These are phyloP conservation scores for Diorhabda carinulata DNA, from an alignment of 1,140 invertebrate genomes.

Conservation along the genomic window DNA sequence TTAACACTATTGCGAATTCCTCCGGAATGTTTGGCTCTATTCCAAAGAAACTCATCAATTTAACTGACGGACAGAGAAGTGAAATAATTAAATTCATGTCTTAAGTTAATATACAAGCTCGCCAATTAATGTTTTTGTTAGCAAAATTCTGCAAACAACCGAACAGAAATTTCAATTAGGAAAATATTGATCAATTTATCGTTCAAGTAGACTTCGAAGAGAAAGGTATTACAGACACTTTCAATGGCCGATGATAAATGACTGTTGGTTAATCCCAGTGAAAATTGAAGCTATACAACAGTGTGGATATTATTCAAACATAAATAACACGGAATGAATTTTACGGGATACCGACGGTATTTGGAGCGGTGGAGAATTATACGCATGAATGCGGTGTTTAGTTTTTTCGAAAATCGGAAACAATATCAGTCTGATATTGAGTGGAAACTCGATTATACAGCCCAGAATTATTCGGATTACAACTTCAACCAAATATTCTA, in stretches of 20 bases:
- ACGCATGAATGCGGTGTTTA: no score
- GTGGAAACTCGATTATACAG: no score
- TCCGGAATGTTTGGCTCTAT: no score
- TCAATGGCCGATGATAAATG: background rate
- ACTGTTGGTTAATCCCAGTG: background rate
- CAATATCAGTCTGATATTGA: no score
- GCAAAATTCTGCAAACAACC: background rate
- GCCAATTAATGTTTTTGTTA: slow-evolving; percentile 1
- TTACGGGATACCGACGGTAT: background rate
- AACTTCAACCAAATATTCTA: no score
- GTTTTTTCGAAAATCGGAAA: no score
- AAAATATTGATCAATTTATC: slow-evolving; percentile 1
- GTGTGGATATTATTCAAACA: slow-evolving; percentile 2
- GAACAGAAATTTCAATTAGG: background rate
- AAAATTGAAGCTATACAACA: background rate
- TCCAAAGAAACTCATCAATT: background rate
- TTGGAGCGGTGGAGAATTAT: no score
- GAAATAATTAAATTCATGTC: background rate
- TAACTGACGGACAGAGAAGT: background rate
- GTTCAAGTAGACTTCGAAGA: background rate
- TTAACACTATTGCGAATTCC: no score
- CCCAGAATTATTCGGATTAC: no score
- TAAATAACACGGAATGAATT: background rate
- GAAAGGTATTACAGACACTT: background rate
- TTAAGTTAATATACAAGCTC: background rate